Evolutionary conservation across 2,797 vertebrate species (phyloP), one percentile per base, ranked within the genome.

Genomic region (Podargus strigoides): DNA sequence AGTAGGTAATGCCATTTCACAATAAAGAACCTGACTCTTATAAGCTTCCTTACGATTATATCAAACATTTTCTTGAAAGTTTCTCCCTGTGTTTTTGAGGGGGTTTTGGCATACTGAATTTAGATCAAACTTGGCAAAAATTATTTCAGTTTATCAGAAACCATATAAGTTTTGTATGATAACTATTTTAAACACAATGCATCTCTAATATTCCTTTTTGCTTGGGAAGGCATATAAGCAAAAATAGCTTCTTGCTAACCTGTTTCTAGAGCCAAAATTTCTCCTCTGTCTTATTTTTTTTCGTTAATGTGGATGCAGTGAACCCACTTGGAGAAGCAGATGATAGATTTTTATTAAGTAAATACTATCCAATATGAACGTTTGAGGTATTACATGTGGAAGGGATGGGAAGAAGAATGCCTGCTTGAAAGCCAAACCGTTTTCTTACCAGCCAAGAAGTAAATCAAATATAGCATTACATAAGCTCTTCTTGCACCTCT

Each of bases 371-470:
- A 78, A 14, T 83, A 42, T 76, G 93, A 93, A 76, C 39, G 34
- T 90, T 72, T 72, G 69, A 78, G 32, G 93, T 89, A 36, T 49
- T 81, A 39, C 49, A 30, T 83, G 39, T 62, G 78, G 78, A 88
- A 94, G 73, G 86, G 83, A 84, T 62, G 76, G 67, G 20, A 76
- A 84, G 87, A 95, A 83, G 73, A 90, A 90, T 84, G 36, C 66
- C 83, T 86, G 10, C 44, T 87, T 50, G 67, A 91, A 91, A 73
- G 73, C 69, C 79, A 85, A 89, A 83, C 55, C n/a, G 79, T 86
- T 90, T 93, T 93, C 49, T 76, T 90, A 90, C 70, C 85, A 81
- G 50, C 55, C 58, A 44, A 84, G 55, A 62, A 73, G 44, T 86
- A 85, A 78, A 88, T 88, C 21, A 62, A 82, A 17, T 63, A 12